Evolutionary conservation across 2,888 invertebrate species (phyloP).

Genomic region (Lomographa bimaculata): DNA sequence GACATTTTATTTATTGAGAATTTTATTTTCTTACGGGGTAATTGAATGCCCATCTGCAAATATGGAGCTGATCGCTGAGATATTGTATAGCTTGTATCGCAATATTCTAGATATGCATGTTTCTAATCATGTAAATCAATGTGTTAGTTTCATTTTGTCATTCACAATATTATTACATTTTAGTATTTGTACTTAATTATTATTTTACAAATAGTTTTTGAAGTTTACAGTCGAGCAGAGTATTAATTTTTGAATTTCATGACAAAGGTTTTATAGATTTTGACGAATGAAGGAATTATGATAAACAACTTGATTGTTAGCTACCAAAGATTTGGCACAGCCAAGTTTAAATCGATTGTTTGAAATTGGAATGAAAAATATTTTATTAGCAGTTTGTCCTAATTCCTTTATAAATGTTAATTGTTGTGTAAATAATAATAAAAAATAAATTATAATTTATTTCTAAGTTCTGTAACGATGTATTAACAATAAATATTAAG

Average conservation of each 20-base stretch:
- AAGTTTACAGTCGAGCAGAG: constrained; percentile 36
- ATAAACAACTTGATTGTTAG: constrained; percentile 33
- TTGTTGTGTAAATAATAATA: constrained; percentile 53
- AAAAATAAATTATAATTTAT: constrained; percentile 55
- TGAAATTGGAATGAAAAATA: constrained; percentile 11
- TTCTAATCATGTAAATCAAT: constrained; percentile 40
- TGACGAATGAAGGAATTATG: constrained; percentile 50
- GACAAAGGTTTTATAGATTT: constrained; percentile 49
- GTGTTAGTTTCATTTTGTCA: constrained; percentile 36
- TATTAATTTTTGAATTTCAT: constrained; percentile 54
- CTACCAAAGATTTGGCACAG: constrained; percentile 35
- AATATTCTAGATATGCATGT: constrained; percentile 43
- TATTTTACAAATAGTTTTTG: constrained; percentile 39
- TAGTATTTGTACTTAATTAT: constrained; percentile 55
- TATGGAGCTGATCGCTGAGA: constrained; percentile 66
- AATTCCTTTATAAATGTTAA: constrained; percentile 49
- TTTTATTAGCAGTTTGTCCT: constrained; percentile 42
- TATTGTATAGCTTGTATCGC: constrained; percentile 48
- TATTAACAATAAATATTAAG: constrained; percentile 68
- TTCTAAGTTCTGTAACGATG: constrained; percentile 62
- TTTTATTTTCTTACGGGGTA: constrained; percentile 81
- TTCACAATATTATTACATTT: too few species aligned
- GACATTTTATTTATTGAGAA: constrained; percentile 83
- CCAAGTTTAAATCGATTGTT: constrained; percentile 9
- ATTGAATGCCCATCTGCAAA: constrained; percentile 81